phyloP scores from a whole-genome alignment of 2,888 invertebrate species.

The Amphipoea lucens region DNA sequence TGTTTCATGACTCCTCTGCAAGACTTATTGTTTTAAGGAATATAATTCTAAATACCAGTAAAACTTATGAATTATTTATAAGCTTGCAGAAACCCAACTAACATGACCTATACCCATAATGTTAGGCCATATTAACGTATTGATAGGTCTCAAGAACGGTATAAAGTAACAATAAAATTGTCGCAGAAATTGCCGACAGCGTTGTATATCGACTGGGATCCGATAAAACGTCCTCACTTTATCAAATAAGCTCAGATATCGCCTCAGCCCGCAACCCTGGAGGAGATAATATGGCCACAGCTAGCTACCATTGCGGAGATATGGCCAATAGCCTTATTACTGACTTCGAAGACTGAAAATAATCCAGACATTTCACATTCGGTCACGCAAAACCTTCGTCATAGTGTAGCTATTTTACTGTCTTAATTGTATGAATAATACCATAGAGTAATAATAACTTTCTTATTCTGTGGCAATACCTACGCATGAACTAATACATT shows the following conservation, averaged over 20 bases:
- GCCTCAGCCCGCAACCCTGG: constrained; percentile 37
- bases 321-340: constrained; percentile 43
- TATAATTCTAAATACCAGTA: background rate
- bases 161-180: constrained; percentile 53
- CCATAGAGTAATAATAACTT: background rate
- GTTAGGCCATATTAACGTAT: constrained; percentile 8
- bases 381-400: constrained; percentile 30
- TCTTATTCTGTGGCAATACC: too few relatives aligned
- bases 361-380: constrained; percentile 16
- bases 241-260: constrained; percentile 60
- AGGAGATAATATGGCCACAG: constrained; percentile 39
- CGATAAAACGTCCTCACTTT: constrained; percentile 56
- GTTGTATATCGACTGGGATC: constrained; percentile 41
- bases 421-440: background rate
- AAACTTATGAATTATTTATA: background rate
- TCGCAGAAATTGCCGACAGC: constrained; percentile 23
- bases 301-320: constrained; percentile 38
- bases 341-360: constrained; percentile 6
- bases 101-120: background rate
- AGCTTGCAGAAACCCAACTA: background rate
- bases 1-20: background rate
- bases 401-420: background rate
- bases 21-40: background rate
- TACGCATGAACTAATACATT: too few relatives aligned
- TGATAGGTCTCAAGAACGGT: constrained; percentile 19